Base-by-base conservation (phyloP, 2,888 invertebrate species). In the Sussaba pulchella region DNA sequence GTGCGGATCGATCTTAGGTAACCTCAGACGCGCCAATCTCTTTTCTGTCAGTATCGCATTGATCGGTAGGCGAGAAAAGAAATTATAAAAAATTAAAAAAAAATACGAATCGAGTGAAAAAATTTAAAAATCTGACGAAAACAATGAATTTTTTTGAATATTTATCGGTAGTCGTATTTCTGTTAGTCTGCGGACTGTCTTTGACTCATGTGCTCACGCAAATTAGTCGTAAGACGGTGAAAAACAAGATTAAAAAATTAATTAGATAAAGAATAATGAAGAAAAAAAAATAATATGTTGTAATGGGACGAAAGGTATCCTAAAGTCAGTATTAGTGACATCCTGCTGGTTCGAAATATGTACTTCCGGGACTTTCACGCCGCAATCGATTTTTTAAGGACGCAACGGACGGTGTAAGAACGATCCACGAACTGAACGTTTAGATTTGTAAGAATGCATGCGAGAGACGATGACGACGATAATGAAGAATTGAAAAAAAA, bases 321-420 rank as follows among this genome's bases (percentile, higher is more conserved):
- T 73, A 81, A 77, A 77, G 76, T 81, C 81, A 81, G 81, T 81
- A 81, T 81, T 81, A 81, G 76, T 77, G 81, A 81, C 72, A 81
- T 81, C 81, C 81, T 81, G 81, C 81, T 77, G 76, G 73, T 81
- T 81, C 71, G 81, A 81, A 76, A 81, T 81, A 73, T 81, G 81
- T 81, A 81, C 81, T 81, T 81, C 76, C 81, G 81, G 76, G 73
- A 81, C 76, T 69, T 81, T 71, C 75, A 71, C 71, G 70, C 73
- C 69, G 76, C 76, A 63, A 69, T 63, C 4, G 24, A 43, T 63
- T 50, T n/a, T n/a, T 43, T 67, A 63, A 69, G 26, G 54, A 67
- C 67, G 67, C 72, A 67, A 31, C 63, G 43, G 57, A 64, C 41
- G 45, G 45, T 64, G 64, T 47, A 31, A 57, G 31, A 14, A 47